Conservation (phyloP, 2,888 invertebrate genomes). For the Tetropium fuscum region DNA sequence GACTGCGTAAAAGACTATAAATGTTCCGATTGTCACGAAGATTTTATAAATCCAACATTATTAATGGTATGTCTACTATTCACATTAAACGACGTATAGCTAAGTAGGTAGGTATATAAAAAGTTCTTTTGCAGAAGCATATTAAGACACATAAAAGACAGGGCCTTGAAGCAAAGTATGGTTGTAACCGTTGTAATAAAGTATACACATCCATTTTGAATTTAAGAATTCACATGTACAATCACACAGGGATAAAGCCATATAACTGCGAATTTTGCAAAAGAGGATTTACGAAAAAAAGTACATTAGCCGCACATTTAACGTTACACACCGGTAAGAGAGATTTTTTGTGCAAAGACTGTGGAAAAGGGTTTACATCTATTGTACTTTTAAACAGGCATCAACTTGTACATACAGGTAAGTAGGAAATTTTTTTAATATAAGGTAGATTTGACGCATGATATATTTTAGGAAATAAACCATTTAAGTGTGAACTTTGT, state of each 20-base stretch:
- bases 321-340: background rate
- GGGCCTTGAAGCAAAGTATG: background rate
- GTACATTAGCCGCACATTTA: background rate
- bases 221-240: background rate
- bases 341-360: background rate
- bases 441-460: background rate
- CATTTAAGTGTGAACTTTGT: background rate
- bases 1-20: background rate
- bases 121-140: background rate
- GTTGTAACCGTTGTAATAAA: background rate
- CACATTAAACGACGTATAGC: too few species aligned
- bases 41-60: background rate
- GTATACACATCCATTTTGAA: background rate
- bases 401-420: background rate
- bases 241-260: background rate
- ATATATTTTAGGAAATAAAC: conserved; percentile 4
- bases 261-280: background rate
- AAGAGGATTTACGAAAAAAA: background rate
- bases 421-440: background rate
- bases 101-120: too few species aligned
- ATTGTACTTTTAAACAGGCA: background rate
- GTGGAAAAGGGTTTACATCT: background rate
- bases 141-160: background rate
- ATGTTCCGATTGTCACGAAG: background rate
- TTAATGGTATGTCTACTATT: background rate